Evolutionary conservation across 2,888 invertebrate species (phyloP).

Genomic region (Yponomeuta sedellus): DNA sequence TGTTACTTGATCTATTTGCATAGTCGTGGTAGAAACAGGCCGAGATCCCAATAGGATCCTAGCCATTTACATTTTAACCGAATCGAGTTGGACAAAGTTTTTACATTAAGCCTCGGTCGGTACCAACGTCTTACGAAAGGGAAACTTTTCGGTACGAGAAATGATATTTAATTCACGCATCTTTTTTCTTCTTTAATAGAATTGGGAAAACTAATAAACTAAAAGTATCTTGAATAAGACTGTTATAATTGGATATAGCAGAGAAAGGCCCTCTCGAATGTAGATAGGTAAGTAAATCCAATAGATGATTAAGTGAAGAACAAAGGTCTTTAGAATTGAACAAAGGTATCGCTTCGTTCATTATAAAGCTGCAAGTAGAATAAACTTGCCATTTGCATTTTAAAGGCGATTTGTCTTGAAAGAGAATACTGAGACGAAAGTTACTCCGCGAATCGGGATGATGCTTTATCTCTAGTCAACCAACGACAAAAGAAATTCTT

Average conservation of each 20-base stretch:
- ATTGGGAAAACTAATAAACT: slow-evolving; percentile 15
- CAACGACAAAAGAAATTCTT: neutral
- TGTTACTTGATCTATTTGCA: slow-evolving; percentile 11
- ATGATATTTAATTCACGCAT: slow-evolving; percentile 36
- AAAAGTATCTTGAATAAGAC: too few species aligned
- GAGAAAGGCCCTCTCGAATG: neutral
- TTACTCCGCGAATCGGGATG: neutral
- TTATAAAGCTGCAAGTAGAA: neutral
- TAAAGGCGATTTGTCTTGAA: slow-evolving; percentile 6
- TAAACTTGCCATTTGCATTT: slow-evolving; percentile 11
- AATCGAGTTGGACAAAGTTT: slow-evolving; percentile 50
- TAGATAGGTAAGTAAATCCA: neutral
- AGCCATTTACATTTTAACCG: slow-evolving; percentile 53
- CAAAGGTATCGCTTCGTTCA: neutral
- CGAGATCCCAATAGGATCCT: slow-evolving; percentile 30
- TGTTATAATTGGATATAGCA: neutral
- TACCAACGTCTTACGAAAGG: slow-evolving; percentile 29
- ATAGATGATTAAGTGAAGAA: slow-evolving; percentile 3
- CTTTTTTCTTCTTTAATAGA: slow-evolving; percentile 26
- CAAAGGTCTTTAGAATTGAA: neutral
- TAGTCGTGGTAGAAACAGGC: slow-evolving; percentile 22
- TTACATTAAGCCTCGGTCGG: slow-evolving; percentile 41
- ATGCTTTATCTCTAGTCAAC: neutral
- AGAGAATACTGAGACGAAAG: neutral
- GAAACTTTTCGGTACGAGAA: slow-evolving; percentile 35